Evolutionary conservation across 2,888 invertebrate genomes (phyloP).

Genomic region (Yponomeuta cagnagella): DNA sequence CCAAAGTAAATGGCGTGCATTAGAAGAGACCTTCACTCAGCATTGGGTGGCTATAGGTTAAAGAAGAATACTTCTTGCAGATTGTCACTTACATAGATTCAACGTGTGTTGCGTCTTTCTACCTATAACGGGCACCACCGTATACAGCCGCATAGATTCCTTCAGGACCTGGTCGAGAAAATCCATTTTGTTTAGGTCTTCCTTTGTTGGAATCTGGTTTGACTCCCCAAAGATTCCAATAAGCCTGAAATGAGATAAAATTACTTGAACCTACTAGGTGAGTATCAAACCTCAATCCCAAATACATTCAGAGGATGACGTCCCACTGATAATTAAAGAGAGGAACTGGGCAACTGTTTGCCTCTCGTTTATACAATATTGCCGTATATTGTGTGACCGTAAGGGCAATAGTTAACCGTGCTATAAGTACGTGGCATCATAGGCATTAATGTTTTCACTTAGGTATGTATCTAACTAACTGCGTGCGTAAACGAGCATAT

Average conservation of each 20-base stretch:
- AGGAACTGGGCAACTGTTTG: not conserved
- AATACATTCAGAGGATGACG: no score
- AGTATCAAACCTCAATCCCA: no score
- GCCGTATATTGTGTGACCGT: not conserved
- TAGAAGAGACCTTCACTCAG: no score
- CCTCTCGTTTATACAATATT: not conserved
- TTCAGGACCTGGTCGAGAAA: constrained; percentile 75
- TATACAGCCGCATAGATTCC: constrained; percentile 74
- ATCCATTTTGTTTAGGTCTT: constrained; percentile 70
- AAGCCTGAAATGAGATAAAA: constrained; percentile 45
- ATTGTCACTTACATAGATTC: constrained; percentile 56
- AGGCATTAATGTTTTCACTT: no score
- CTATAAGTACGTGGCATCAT: no score
- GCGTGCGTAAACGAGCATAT: not conserved
- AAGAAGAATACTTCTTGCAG: no score
- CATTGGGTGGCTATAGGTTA: no score
- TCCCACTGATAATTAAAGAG: no score
- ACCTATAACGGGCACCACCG: constrained; percentile 69
- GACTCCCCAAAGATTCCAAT: constrained; percentile 60
- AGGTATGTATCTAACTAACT: not conserved
- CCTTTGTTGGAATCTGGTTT: constrained; percentile 50
- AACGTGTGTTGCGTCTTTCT: constrained; percentile 62
- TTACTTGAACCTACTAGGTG: no score
- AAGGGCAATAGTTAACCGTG: no score
- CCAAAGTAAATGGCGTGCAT: no score